Conservation (phyloP, 2,888 invertebrate species). For the Carterocephalus palaemon region DNA sequence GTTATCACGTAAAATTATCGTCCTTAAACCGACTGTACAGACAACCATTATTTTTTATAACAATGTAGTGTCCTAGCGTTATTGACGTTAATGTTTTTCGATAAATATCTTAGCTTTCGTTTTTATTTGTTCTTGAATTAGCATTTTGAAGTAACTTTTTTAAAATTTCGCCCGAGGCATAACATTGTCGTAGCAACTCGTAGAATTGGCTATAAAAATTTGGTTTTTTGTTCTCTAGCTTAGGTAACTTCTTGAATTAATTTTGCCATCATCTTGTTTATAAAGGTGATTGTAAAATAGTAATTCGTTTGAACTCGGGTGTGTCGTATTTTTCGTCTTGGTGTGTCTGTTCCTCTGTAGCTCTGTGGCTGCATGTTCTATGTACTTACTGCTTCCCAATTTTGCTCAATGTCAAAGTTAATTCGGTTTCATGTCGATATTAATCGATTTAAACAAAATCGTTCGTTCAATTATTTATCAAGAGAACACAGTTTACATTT, state of each 20-base stretch:
- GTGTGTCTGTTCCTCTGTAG: conserved; percentile 16
- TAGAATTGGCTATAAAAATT: conserved; percentile 11
- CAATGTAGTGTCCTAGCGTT: conserved; percentile 9
- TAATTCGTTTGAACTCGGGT: neutral
- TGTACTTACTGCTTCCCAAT: conserved; percentile 21
- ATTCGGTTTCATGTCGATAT: neutral
- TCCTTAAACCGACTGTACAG: too few species aligned
- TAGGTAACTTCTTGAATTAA: conserved; percentile 1
- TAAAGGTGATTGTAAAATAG: conserved; percentile 21
- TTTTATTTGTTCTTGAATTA: too few species aligned
- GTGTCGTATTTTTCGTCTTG: neutral
- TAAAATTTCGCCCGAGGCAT: conserved; percentile 3
- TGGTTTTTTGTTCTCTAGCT: conserved; percentile 9
- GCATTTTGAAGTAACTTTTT: neutral
- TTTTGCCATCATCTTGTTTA: conserved; percentile 19
- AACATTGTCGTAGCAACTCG: conserved; percentile 10
- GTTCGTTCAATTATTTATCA: too few species aligned
- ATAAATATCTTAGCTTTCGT: conserved; percentile 18
- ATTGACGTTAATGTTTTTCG: conserved; percentile 22
- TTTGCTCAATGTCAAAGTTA: conserved; percentile 4
- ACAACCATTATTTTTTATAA: neutral
- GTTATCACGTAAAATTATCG: too few species aligned
- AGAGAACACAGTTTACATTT: too few species aligned
- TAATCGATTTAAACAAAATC: too few species aligned
- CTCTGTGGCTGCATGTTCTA: conserved; percentile 19